Percentiles rank a stretch among this genome's conserved stretches.
phyloP scores from a whole-genome alignment of 2,797 vertebrate species.

The Pseudomugil gertrudae region DNA sequence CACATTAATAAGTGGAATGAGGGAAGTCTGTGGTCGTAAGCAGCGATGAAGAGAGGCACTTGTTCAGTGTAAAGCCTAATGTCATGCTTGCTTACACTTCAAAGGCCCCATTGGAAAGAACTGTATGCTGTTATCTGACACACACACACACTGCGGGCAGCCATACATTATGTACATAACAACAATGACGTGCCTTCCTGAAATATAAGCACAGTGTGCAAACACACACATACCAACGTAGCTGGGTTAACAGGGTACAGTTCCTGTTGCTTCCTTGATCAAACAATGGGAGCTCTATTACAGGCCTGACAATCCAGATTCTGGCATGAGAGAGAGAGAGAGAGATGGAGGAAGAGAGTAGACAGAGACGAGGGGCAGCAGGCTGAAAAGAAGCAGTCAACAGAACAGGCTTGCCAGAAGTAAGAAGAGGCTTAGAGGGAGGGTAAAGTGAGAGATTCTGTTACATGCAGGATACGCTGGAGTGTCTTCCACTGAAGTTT shows the following conservation, averaged over 20 bases:
- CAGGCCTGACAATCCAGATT: slow-evolving; percentile 77
- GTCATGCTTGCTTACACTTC: slow-evolving; percentile 68
- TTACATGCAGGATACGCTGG: slow-evolving; percentile 62
- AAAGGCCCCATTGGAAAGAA: slow-evolving; percentile 55
- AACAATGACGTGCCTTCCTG: slow-evolving; percentile 60
- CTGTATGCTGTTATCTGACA: slow-evolving; percentile 59
- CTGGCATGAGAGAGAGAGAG: slow-evolving; percentile 43
- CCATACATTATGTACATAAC: slow-evolving; percentile 59
- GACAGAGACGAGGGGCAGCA: slow-evolving; percentile 60
- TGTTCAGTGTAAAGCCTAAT: slow-evolving; percentile 62
- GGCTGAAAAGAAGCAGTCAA: slow-evolving; percentile 69
- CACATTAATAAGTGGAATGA: slow-evolving; percentile 49
- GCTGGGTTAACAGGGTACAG: slow-evolving; percentile 77
- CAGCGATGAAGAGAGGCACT: slow-evolving; percentile 60
- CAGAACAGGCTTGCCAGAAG: slow-evolving; percentile 55
- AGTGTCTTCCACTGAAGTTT: slow-evolving; percentile 59
- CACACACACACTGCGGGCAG: slow-evolving; percentile 35
- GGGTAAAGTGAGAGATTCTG: slow-evolving; percentile 56
- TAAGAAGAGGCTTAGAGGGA: slow-evolving; percentile 41
- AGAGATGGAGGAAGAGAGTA: slow-evolving; percentile 42
- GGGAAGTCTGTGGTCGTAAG: slow-evolving; percentile 62
- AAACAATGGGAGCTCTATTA: slow-evolving; percentile 86
- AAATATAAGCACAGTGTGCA: slow-evolving; percentile 44
- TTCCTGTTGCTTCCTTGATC: slow-evolving; percentile 79
- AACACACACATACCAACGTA: slow-evolving; percentile 58